Base-by-base conservation (phyloP, 2,888 invertebrate genomes). In the Acrobasis repandana region DNA sequence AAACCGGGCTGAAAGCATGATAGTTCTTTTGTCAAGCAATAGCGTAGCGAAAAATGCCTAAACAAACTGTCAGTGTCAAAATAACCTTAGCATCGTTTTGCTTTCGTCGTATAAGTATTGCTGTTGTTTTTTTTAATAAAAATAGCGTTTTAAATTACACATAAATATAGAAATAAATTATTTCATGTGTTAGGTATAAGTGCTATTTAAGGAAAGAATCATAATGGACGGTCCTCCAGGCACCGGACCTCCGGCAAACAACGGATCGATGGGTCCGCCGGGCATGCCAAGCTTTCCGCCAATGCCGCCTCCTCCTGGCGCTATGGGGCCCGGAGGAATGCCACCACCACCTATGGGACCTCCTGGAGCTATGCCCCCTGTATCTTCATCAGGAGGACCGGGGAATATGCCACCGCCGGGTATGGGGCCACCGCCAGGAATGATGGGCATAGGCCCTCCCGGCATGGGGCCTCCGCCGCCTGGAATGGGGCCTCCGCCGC, bases 221-320 rank as follows among this genome's bases (percentile, higher is more conserved):
- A 66, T 38, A 56, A 90, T 90, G 90, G 90, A 91, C 28, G 90
- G 88, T 65, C 90, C 90, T 57, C 88, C 91, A 49, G 91, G 90
- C 33, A 86, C 85, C 5, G 85, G 84, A 62, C 80, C 88, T 48
- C 73, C 80, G 6, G 82, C 76, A 64, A 86, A 80, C 65, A 82
- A 78, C 72, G 86, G 82, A 58, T 66, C 82, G 20, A 80, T 87
- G 74, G 76, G 75, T n/a, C 83, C 86, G 56, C 82, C 85, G 65
- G 82, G 84, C 34, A 83, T 85, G 79, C 75, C 79, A 66, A 79
- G 63, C 73, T 83, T 83, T 69, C 81, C 85, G 1, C 79, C 81
- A 48, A 84, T 85, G 82, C 82, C 83, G 16, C 85, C 87, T n/a
- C 83, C 87, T 20, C 83, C 86, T 28, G 82, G 83, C 77, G 16